These are phyloP conservation scores for Stigmatopora nigra DNA, from an alignment of 2,113 vertebrate genomes.

Conservation along the genomic window DNA sequence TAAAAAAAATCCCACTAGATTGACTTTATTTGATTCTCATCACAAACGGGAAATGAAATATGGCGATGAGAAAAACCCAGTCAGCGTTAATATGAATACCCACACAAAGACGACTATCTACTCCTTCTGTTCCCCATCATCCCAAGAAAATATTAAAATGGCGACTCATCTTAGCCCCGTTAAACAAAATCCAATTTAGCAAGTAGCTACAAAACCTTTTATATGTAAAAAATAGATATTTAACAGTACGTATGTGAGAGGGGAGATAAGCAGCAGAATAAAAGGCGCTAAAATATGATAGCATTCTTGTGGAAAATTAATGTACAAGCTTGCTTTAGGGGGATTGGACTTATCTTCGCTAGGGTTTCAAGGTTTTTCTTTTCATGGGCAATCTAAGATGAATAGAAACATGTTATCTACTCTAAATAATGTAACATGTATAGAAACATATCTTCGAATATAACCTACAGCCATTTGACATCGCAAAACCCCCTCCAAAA, in stretches of 20 bases:
- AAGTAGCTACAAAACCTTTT: slow-evolving; percentile 58
- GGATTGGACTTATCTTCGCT: too few species aligned
- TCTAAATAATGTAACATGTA: neutral
- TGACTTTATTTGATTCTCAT: slow-evolving; percentile 8
- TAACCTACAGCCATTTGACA: too few species aligned
- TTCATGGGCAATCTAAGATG: neutral
- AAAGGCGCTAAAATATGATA: slow-evolving; percentile 37
- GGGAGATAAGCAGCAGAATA: slow-evolving; percentile 20
- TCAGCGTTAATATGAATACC: slow-evolving; percentile 30
- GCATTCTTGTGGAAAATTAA: slow-evolving; percentile 31
- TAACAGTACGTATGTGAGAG: slow-evolving; percentile 21
- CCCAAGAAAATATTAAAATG: slow-evolving; percentile 70
- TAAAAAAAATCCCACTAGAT: neutral
- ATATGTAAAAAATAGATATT: slow-evolving; percentile 26
- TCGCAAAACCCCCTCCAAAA: too few species aligned
- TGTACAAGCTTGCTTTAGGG: slow-evolving; percentile 23
- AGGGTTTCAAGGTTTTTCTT: neutral
- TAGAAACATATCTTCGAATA: too few species aligned
- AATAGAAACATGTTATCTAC: neutral
- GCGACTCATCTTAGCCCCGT: slow-evolving; percentile 50
- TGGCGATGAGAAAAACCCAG: slow-evolving; percentile 19
- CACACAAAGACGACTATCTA: slow-evolving; percentile 65
- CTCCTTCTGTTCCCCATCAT: slow-evolving; percentile 68
- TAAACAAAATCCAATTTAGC: slow-evolving; percentile 68
- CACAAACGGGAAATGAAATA: slow-evolving; percentile 22